Evolutionary conservation across 2,888 invertebrate genomes (phyloP), one percentile per base, ranked within the genome.

Genomic region (Drosophila kuntzei): DNA sequence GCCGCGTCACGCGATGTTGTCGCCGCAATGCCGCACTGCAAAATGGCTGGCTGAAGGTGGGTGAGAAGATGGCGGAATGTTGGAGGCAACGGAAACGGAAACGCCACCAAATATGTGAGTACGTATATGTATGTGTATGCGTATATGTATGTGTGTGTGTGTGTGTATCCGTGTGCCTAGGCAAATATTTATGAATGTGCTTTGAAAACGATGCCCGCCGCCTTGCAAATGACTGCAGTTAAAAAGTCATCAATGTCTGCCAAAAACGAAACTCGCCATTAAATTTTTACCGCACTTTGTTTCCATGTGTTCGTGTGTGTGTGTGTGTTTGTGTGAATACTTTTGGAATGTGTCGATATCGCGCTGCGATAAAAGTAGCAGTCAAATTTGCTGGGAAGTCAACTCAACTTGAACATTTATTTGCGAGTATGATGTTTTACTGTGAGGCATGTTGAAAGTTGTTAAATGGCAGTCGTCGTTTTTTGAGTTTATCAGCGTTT

Each of bases 171-270:
- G 46, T 34, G 49, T 55, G 49, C 14, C 64, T 68, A 78, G 67
- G 79, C 77, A 71, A 65, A 53, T 71, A 76, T 71, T 70, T 62
- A 8, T 67, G 49, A 53, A 43, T 76, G 58, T 46, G 18, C 44
- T 47, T 34, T 63, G 37, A 59, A 73, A 80, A 70, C 72, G 80
- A 79, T 55, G 68, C 67, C 39, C 71, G 71, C 41, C 68, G 70
- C 80, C 71, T 74, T 74, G 75, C 86, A 89, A 90, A 89, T 90
- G 90, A 89, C 89, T 90, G 90, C 90, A 91, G 91, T 91, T 91
- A 90, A 89, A 89, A 90, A 90, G 91, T 90, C 91, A 90, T 90
- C 90, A 91, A 90, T 88, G 90, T 88, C 81, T 89, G 87, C 89
- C 79, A 86, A 79, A 85, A 88, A 80, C 63, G 73, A 76, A 87